phyloP scores from a whole-genome alignment of 2,797 vertebrate genomes.

The Perodicticus potto region DNA sequence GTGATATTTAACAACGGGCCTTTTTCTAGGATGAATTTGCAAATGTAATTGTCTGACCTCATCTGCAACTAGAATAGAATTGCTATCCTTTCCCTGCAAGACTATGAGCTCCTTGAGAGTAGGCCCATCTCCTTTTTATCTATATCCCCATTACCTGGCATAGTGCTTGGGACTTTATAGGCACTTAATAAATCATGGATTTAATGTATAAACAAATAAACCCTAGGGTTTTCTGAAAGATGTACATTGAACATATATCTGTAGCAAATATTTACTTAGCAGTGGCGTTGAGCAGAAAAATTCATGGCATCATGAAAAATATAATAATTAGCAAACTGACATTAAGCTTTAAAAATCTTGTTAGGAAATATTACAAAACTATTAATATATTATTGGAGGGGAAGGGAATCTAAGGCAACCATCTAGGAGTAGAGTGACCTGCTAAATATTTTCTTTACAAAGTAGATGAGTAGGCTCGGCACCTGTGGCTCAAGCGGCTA shows the following conservation, averaged over 20 bases:
- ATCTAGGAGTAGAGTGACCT: not conserved
- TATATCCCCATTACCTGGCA: not conserved
- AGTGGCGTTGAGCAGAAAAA: slow-evolving; percentile 63
- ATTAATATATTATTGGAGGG: not conserved
- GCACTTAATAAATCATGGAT: slow-evolving; percentile 58
- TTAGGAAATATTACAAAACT: slow-evolving; percentile 59
- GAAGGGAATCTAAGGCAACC: not conserved
- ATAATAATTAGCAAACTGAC: slow-evolving; percentile 71
- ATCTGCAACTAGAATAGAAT: no score
- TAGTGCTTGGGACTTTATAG: slow-evolving; percentile 10
- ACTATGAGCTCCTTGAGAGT: not conserved
- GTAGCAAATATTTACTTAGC: slow-evolving; percentile 58
- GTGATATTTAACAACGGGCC: no score
- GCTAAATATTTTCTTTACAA: slow-evolving; percentile 26
- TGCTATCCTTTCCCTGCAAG: not conserved
- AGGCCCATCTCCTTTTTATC: not conserved
- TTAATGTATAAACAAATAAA: slow-evolving; percentile 50
- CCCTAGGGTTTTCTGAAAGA: not conserved
- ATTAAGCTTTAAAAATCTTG: slow-evolving; percentile 62
- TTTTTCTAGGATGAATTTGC: no score
- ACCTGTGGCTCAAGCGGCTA: no score
- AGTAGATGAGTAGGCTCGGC: not conserved
- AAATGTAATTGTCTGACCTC: no score
- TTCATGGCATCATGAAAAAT: slow-evolving; percentile 54
- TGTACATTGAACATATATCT: slow-evolving; percentile 48